A percentile compares a stretch with the other conserved stretches of the same genome.
Evolutionary conservation across 2,888 invertebrate genomes (phyloP).

Genomic region (Anarsia innoxiella): DNA sequence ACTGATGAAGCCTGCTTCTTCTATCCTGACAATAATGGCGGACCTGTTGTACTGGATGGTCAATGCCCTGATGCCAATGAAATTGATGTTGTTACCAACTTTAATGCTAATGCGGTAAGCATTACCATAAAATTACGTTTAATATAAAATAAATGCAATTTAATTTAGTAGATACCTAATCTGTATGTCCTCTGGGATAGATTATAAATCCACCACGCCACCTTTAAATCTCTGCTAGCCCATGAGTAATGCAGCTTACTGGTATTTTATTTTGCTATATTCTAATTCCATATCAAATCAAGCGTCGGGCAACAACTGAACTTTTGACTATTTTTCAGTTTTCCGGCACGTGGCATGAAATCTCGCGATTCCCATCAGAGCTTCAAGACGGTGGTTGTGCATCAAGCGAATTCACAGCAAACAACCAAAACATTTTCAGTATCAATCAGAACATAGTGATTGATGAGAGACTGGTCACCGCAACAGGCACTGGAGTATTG

Average conservation of each 20-base stretch:
- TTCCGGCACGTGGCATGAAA: slow-evolving; percentile 52
- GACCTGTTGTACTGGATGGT: slow-evolving; percentile 45
- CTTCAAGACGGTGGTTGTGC: slow-evolving; percentile 49
- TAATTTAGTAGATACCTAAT: too few species aligned
- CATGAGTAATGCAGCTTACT: too few species aligned
- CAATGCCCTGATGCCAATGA: slow-evolving; percentile 34
- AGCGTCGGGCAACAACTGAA: too few species aligned
- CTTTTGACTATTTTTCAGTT: slow-evolving; percentile 52
- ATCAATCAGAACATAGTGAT: slow-evolving; percentile 36
- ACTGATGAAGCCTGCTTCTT: slow-evolving; percentile 47
- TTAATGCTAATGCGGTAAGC: slow-evolving; percentile 37
- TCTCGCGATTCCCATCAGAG: slow-evolving; percentile 51
- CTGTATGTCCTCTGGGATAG: too few species aligned
- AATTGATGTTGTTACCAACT: slow-evolving; percentile 32
- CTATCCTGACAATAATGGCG: slow-evolving; percentile 55
- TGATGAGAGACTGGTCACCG: slow-evolving; percentile 30
- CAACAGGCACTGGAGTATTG: slow-evolving; percentile 25
- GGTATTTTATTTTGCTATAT: neutral
- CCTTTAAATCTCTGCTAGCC: too few species aligned
- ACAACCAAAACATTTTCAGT: slow-evolving; percentile 21
- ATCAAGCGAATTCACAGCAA: slow-evolving; percentile 21
- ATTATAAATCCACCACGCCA: too few species aligned
- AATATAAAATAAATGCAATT: too few species aligned
- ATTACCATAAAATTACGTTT: too few species aligned
- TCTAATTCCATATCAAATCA: too few species aligned